Conservation (phyloP, 2,113 vertebrate species). For the Gobius niger region DNA sequence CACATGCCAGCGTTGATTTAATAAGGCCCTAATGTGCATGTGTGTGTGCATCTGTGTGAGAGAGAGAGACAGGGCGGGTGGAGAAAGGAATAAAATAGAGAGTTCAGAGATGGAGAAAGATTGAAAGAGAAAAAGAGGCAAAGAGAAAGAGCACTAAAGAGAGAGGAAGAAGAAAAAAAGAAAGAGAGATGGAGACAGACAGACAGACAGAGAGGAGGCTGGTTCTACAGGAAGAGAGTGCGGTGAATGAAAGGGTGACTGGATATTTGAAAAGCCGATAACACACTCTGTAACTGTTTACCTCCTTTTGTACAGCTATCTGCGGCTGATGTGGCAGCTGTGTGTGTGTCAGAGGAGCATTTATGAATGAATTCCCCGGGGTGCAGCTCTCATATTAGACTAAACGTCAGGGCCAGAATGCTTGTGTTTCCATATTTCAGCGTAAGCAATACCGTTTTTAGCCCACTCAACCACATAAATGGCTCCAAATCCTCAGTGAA, state of each 20-base stretch:
- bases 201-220: not conserved
- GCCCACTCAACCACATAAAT: constrained; percentile 67
- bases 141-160: not conserved
- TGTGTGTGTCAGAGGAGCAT: constrained; percentile 16
- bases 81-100: not conserved
- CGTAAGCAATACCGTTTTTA: constrained; percentile 67
- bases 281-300: constrained; percentile 26
- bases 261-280: constrained; percentile 13
- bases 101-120: not conserved
- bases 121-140: not conserved
- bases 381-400: constrained; percentile 20
- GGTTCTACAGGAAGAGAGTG: not conserved
- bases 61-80: not conserved
- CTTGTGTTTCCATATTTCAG: constrained; percentile 57
- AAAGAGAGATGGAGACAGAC: not conserved
- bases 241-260: constrained; percentile 24
- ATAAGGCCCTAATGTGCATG: constrained; percentile 23
- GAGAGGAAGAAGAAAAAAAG: not conserved
- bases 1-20: constrained; percentile 34
- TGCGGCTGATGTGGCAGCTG: constrained; percentile 13
- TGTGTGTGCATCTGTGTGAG: not conserved
- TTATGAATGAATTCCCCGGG: constrained; percentile 30
- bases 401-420: constrained; percentile 40
- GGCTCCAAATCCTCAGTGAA: constrained; percentile 64
- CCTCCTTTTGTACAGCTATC: constrained; percentile 28